phyloP scores from a whole-genome alignment of 37 sponge, comb jelly and placozoan species.

The Cliona cf. orientalis region DNA sequence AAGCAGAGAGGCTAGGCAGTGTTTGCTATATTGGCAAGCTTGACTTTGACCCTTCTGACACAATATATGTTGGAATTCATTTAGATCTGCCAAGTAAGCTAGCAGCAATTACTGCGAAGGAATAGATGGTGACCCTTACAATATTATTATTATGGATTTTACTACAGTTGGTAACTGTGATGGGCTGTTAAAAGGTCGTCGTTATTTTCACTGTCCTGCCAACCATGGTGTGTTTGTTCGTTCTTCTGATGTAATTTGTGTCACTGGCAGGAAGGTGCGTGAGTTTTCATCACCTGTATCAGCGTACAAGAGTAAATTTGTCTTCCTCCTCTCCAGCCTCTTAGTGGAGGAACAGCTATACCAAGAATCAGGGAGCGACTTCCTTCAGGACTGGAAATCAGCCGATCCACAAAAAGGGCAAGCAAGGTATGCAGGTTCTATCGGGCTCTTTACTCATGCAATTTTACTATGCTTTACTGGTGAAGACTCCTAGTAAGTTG shows the following conservation, averaged over 20 bases:
- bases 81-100: conserved; percentile 66
- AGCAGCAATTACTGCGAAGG: not conserved
- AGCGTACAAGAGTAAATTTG: too few species aligned
- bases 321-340: conserved; percentile 16
- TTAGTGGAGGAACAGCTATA: conserved; percentile 26
- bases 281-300: not conserved
- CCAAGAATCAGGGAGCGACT: conserved; percentile 50
- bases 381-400: conserved; percentile 17
- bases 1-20: conserved; percentile 76
- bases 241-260: conserved; percentile 70
- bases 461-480: too few species aligned
- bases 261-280: conserved; percentile 66
- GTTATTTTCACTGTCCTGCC: conserved; percentile 73
- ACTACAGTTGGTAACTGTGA: conserved; percentile 69
- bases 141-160: not conserved
- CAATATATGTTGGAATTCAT: conserved; percentile 70
- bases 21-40: conserved; percentile 83
- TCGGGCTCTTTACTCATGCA: too few species aligned
- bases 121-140: not conserved
- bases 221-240: conserved; percentile 72
- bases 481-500: too few species aligned
- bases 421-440: conserved; percentile 20
- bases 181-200: conserved; percentile 52
- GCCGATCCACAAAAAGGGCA: not conserved
- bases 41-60: conserved; percentile 44